Evolutionary conservation across 2,797 vertebrate genomes (phyloP), one percentile per base, ranked within the genome.

Genomic region (Mormyrus proboscirostris): DNA sequence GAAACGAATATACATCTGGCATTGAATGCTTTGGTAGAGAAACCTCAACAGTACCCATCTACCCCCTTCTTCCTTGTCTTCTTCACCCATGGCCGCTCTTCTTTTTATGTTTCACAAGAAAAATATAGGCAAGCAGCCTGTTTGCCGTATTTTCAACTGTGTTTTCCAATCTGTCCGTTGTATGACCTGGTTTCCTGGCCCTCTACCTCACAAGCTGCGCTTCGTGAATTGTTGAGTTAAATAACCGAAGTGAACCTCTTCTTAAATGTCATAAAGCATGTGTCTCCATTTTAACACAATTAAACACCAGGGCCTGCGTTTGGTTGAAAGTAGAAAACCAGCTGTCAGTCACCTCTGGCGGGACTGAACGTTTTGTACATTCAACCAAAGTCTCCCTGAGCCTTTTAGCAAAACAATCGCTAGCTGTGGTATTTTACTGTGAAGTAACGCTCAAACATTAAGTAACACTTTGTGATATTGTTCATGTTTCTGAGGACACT

Each of bases 91-190:
- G 19, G n/a, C 29, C 88, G 87, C 86, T 90, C 49, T 2, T 87
- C 41, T 93, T 88, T 92, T 89, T 84, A 73, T 33, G 88, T 86
- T 90, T 76, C 50, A 53, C 88, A 92, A 69, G 87, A 93, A 83
- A 95, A 95, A 95, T 95, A 94, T 94, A 93, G 93, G 38, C 93
- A 92, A 93, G 88, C 93, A 87, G 25, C 16, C 16, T 88, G 90
- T 91, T 92, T 91, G 92, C 94, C 93, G 94, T 96, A 95, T 95
- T 95, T 95, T 94, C 90, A 91, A 92, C 91, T 91, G 94, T 95
- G 94, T 95, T 95, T 95, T 96, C 93, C 94, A 89, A 86, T 33
- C 49, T 44, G 57, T 65, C 44, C 25, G 0, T 53, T 14, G 49
- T 62, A 89, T 44, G 84, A 51, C 73, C 5, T 33, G 50, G 51